A percentile compares a stretch with the other conserved stretches of the same genome.
Evolutionary conservation across 2,888 invertebrate genomes (phyloP).

Genomic region (Philereme transversata): DNA sequence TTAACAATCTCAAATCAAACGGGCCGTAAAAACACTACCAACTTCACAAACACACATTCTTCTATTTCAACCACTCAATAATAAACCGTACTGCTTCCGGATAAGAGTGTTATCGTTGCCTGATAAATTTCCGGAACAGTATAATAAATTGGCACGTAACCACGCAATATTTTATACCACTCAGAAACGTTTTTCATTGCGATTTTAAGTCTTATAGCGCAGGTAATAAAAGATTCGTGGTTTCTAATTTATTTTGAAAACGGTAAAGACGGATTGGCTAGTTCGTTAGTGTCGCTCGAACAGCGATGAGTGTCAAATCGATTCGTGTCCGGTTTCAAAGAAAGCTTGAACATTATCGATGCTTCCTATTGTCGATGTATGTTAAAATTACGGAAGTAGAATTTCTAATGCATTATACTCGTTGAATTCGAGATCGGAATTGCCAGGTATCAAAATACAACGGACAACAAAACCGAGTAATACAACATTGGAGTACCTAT

Average conservation of each 20-base stretch:
- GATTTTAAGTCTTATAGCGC: constrained; percentile 8
- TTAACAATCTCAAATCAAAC: constrained; percentile 17
- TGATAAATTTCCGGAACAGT: constrained; percentile 4
- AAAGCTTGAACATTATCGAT: constrained; percentile 30
- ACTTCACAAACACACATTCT: background rate
- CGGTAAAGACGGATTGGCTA: constrained; percentile 21
- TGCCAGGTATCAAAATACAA: too few relatives aligned
- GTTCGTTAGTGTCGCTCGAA: constrained; percentile 40
- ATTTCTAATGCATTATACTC: too few relatives aligned
- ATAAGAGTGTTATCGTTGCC: constrained; percentile 2
- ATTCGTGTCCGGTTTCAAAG: constrained; percentile 40
- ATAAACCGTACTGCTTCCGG: background rate
- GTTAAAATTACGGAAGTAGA: background rate
- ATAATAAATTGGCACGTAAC: constrained; percentile 2
- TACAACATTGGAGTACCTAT: too few relatives aligned
- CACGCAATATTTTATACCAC: constrained; percentile 19
- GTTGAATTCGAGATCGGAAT: too few relatives aligned
- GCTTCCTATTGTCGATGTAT: constrained; percentile 2
- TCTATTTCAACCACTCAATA: background rate
- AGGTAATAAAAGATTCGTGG: background rate
- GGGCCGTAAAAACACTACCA: constrained; percentile 8
- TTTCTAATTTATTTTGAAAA: constrained; percentile 6
- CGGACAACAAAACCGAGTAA: too few relatives aligned
- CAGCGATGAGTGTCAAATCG: constrained; percentile 42
- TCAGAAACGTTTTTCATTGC: background rate